Conservation (phyloP, 1,140 invertebrate genomes). For the Cydia strobilella region DNA sequence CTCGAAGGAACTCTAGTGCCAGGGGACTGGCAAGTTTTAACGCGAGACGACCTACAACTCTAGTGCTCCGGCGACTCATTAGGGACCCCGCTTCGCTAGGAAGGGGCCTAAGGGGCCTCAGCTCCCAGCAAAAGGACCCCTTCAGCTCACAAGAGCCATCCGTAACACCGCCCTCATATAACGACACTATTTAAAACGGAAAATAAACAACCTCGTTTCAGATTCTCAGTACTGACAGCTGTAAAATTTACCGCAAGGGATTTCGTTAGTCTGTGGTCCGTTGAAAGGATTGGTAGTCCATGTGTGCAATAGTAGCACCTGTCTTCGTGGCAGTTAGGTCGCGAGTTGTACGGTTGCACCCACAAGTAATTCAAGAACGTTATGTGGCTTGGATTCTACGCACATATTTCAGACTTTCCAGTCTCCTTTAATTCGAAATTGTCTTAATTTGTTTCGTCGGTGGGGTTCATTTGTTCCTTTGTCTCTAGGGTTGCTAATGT, state of each 20-base stretch:
- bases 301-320: constrained; percentile 46
- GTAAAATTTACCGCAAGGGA: constrained; percentile 24
- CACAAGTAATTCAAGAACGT: constrained; percentile 50
- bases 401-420: constrained; percentile 65
- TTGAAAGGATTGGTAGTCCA: constrained; percentile 34
- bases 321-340: constrained; percentile 46
- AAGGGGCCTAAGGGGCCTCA: constrained; percentile 63
- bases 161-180: constrained; percentile 57
- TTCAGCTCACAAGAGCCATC: constrained; percentile 66
- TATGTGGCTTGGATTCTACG: constrained; percentile 54
- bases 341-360: constrained; percentile 38
- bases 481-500: constrained; percentile 46
- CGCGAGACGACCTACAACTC: constrained; percentile 75
- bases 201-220: constrained; percentile 15
- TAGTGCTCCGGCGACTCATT: constrained; percentile 78
- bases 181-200: constrained; percentile 42
- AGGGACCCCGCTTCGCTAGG: constrained; percentile 61
- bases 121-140: constrained; percentile 65
- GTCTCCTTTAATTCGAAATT: constrained; percentile 70
- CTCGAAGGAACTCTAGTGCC: constrained; percentile 64
- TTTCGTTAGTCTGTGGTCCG: constrained; percentile 40
- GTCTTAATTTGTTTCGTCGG: constrained; percentile 69
- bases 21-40: constrained; percentile 62
- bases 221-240: not conserved
- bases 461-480: constrained; percentile 57